Conservation (phyloP, 92 coral and sea anemone genomes). For the Parazoanthus swiftii region DNA sequence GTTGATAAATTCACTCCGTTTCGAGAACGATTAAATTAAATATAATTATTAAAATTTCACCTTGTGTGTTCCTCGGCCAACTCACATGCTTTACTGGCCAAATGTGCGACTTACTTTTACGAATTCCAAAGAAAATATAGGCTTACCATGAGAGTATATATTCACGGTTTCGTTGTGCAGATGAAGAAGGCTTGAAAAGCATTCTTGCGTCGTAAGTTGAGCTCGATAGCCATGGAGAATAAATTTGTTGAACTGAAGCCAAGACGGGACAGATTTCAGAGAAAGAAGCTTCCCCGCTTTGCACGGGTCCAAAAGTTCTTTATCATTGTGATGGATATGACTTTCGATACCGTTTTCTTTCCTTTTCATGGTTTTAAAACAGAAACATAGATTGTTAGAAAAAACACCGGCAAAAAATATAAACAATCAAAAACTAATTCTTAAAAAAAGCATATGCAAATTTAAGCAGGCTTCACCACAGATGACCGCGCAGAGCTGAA, state of each 20-base stretch:
- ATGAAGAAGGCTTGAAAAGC: constrained; percentile 80
- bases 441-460: background rate
- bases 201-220: constrained; percentile 63
- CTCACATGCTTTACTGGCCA: background rate
- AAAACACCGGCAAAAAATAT: constrained; percentile 1
- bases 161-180: constrained; percentile 90
- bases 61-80: background rate
- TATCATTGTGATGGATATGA: background rate
- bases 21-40: background rate
- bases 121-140: background rate
- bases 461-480: constrained; percentile 23
- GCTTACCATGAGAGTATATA: constrained; percentile 91
- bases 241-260: constrained; percentile 86
- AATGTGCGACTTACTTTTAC: background rate
- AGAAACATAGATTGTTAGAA: constrained; percentile 16
- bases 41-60: too few species aligned
- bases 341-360: constrained; percentile 29
- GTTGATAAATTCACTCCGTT: background rate
- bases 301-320: constrained; percentile 22
- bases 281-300: constrained; percentile 45
- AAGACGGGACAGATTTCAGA: constrained; percentile 62
- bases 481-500: background rate
- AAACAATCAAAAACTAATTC: background rate
- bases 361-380: constrained; percentile 38
- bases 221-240: constrained; percentile 80